phyloP scores from a whole-genome alignment of 2,113 vertebrate genomes.

The Gila orcuttii region DNA sequence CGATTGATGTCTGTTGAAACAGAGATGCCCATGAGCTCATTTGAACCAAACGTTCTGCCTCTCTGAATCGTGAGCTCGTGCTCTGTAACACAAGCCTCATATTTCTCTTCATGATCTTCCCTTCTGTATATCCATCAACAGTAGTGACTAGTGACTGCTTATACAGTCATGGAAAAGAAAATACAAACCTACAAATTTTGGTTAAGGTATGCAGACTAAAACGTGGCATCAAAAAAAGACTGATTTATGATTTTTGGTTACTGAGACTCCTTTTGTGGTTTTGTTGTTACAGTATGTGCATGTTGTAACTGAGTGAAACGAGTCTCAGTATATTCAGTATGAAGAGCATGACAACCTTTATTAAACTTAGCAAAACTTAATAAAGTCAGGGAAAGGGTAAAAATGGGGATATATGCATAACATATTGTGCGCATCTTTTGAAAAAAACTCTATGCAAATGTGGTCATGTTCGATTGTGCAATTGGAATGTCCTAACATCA shows the following conservation, averaged over 20 bases:
- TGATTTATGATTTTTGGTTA: slow-evolving; percentile 60
- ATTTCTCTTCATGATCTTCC: slow-evolving; percentile 65
- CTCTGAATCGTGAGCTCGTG: slow-evolving; percentile 39
- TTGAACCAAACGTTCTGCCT: slow-evolving; percentile 73
- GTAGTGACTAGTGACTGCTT: slow-evolving; percentile 64
- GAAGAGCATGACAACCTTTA: neutral
- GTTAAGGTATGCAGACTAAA: slow-evolving; percentile 48
- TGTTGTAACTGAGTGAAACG: slow-evolving; percentile 22
- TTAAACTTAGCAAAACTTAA: neutral
- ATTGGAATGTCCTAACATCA: too few relatives aligned
- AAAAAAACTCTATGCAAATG: too few relatives aligned
- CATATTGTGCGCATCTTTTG: neutral
- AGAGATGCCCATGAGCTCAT: slow-evolving; percentile 77
- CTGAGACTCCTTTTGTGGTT: slow-evolving; percentile 50
- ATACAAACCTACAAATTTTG: slow-evolving; percentile 50
- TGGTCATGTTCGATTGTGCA: too few relatives aligned
- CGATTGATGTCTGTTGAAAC: slow-evolving; percentile 69
- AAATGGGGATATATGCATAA: neutral
- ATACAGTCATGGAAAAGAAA: slow-evolving; percentile 62
- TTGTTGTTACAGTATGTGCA: slow-evolving; percentile 40
- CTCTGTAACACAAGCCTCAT: slow-evolving; percentile 62
- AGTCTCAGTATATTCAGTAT: slow-evolving; percentile 2
- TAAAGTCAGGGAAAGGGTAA: neutral
- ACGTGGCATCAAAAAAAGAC: slow-evolving; percentile 56
- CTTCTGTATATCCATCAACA: slow-evolving; percentile 70